Conservation (phyloP, 2,888 invertebrate species). For the Hirtodrosophila confusa region DNA sequence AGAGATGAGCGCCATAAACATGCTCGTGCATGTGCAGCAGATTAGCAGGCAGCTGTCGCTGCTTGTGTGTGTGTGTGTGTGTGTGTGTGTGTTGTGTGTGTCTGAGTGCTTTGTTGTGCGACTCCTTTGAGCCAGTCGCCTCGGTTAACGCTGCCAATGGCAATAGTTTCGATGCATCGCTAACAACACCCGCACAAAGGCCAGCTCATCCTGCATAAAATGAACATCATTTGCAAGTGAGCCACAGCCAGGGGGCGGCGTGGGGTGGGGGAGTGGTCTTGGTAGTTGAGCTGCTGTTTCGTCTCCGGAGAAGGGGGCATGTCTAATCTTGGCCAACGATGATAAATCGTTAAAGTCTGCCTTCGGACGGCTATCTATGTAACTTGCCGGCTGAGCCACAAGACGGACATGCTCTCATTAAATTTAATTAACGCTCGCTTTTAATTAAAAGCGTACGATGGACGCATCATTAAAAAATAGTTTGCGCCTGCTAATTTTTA, state of each 20-base stretch:
- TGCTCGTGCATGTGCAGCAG: conserved; percentile 58
- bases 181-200: conserved; percentile 15
- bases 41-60: conserved; percentile 48
- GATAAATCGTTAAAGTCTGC: conserved; percentile 68
- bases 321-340: conserved; percentile 66
- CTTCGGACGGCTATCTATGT: conserved; percentile 18
- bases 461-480: conserved; percentile 77
- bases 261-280: background rate
- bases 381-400: conserved; percentile 26
- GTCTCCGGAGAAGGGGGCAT: conserved; percentile 4
- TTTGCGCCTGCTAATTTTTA: conserved; percentile 79
- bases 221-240: conserved; percentile 73
- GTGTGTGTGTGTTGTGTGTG: conserved; percentile 13
- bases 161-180: conserved; percentile 68
- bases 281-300: conserved; percentile 7
- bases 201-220: conserved; percentile 38
- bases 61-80: conserved; percentile 12
- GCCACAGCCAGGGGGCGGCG: conserved; percentile 30
- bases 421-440: conserved; percentile 76
- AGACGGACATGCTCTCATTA: conserved; percentile 52
- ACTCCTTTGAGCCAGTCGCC: conserved; percentile 53
- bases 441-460: conserved; percentile 76
- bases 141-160: conserved; percentile 65
- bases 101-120: conserved; percentile 24
- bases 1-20: conserved; percentile 47